These are phyloP conservation scores for Gopherus flavomarginatus DNA, from an alignment of 2,113 vertebrate genomes.

Conservation along the genomic window DNA sequence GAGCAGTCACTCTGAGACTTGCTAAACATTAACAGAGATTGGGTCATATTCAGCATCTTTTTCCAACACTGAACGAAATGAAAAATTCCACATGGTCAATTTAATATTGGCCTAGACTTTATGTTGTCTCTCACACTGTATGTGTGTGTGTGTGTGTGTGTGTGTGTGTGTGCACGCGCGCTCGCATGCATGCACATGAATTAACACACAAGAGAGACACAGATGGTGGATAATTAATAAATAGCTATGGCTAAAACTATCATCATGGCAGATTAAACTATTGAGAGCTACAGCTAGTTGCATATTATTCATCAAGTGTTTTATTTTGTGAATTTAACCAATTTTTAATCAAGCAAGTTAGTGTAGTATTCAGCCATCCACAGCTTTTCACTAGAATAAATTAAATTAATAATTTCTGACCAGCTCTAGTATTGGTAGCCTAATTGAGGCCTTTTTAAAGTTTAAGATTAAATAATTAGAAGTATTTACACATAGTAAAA, in stretches of 20 bases:
- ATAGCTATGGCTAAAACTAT: neutral
- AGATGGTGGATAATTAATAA: conserved; percentile 24
- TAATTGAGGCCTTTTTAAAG: neutral
- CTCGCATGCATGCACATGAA: neutral
- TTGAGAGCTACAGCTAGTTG: neutral
- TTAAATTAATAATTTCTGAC: neutral
- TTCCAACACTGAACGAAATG: neutral
- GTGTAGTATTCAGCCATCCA: neutral
- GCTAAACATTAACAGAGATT: neutral
- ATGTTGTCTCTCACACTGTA: neutral
- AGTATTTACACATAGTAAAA: neutral
- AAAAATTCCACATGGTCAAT: neutral
- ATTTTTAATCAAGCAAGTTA: neutral
- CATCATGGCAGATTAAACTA: conserved; percentile 24
- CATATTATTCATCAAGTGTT: neutral
- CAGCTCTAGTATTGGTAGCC: neutral
- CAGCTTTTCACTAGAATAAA: neutral
- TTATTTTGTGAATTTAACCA: neutral
- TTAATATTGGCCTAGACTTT: neutral
- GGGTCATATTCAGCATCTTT: neutral
- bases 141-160: neutral
- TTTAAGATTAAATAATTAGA: neutral
- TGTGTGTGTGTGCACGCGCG: too few relatives aligned
- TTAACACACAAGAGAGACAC: neutral
- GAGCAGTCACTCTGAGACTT: neutral